Conservation (phyloP, 2,797 vertebrate genomes). For the Numenius phaeopus region DNA sequence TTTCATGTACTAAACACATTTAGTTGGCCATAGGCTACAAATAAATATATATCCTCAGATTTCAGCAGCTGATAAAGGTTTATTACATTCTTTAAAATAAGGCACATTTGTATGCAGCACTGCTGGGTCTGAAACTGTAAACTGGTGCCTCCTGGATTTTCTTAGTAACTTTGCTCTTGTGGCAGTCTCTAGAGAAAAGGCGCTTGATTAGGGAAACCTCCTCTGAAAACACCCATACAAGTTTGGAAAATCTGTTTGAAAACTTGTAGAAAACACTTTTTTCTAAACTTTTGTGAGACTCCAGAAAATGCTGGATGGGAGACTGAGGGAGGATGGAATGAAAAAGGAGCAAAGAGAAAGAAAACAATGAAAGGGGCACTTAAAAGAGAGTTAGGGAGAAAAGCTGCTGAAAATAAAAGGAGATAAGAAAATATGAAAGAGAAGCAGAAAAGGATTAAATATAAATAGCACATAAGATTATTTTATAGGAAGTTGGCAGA, state of each 20-base stretch:
- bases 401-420: slow-evolving; percentile 23
- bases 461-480: slow-evolving; percentile 52
- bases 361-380: background rate
- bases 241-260: background rate
- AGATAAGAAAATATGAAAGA: slow-evolving; percentile 51
- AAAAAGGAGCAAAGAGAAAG: background rate
- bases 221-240: background rate
- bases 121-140: background rate
- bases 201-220: background rate
- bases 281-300: background rate
- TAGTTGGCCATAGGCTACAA: background rate
- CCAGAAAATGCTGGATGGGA: background rate
- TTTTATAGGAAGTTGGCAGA: slow-evolving; percentile 60
- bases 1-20: background rate
- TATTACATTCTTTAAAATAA: background rate
- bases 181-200: background rate
- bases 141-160: background rate
- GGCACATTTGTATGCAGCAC: background rate
- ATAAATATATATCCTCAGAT: background rate
- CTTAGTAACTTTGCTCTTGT: background rate
- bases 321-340: background rate
- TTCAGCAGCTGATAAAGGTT: background rate
- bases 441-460: slow-evolving; percentile 46
- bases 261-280: background rate
- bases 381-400: background rate